Conservation (phyloP, 2,113 vertebrate species). For the Menura novaehollandiae region DNA sequence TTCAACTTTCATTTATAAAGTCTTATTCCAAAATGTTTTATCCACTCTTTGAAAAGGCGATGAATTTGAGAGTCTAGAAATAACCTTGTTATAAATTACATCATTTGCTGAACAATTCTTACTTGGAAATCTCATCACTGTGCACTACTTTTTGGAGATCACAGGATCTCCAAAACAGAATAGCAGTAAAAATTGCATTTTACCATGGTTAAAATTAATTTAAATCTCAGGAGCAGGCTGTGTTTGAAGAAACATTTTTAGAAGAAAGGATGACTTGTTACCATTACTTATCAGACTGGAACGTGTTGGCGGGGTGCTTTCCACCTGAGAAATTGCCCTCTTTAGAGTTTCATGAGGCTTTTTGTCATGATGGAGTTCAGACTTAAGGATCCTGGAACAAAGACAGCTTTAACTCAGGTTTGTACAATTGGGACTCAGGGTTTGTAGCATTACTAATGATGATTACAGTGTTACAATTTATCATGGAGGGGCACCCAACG, state of each 20-base stretch:
- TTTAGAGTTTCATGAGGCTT: background rate
- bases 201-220: background rate
- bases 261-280: background rate
- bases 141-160: background rate
- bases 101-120: background rate
- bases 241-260: background rate
- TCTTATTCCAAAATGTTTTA: background rate
- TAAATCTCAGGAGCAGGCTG: background rate
- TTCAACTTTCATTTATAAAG: background rate
- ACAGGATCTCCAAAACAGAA: background rate
- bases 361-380: background rate
- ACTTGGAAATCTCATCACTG: background rate
- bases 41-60: background rate
- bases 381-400: background rate
- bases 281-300: background rate
- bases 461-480: background rate
- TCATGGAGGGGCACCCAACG: background rate
- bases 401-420: slow-evolving; percentile 15
- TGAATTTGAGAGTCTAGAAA: background rate
- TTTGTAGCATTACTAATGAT: slow-evolving; percentile 27
- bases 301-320: background rate
- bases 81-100: background rate
- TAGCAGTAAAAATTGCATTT: background rate
- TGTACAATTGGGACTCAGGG: background rate
- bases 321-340: background rate